These are phyloP conservation scores for Diogma glabrata DNA, from an alignment of 2,888 invertebrate species.

Conservation along the genomic window DNA sequence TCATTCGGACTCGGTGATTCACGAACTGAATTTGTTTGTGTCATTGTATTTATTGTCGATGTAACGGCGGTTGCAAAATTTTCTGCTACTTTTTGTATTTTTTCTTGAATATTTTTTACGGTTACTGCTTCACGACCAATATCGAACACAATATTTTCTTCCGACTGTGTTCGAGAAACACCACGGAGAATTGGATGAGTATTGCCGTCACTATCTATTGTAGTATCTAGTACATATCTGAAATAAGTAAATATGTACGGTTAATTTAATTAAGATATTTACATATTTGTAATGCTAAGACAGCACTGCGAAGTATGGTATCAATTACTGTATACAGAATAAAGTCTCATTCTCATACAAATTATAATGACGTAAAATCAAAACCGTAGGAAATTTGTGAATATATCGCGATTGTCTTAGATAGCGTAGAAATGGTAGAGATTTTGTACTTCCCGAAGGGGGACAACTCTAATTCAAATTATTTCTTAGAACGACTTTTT, in stretches of 20 bases:
- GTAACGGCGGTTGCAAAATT: conserved; percentile 48
- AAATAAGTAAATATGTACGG: neutral
- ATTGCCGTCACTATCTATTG: conserved; percentile 6
- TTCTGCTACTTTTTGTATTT: conserved; percentile 44
- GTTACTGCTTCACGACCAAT: conserved; percentile 31
- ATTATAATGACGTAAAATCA: too few relatives aligned
- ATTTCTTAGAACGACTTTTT: too few relatives aligned
- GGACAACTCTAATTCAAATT: too few relatives aligned
- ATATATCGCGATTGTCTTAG: too few relatives aligned
- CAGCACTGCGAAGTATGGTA: too few relatives aligned
- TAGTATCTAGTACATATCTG: conserved; percentile 13
- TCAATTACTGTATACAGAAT: too few relatives aligned
- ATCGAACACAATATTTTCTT: conserved; percentile 33
- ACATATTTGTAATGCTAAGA: too few relatives aligned
- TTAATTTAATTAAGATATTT: neutral
- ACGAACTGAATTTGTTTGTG: conserved; percentile 36
- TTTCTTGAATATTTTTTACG: conserved; percentile 32
- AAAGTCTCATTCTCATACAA: too few relatives aligned
- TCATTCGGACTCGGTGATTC: conserved; percentile 28
- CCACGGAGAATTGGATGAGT: conserved; percentile 9
- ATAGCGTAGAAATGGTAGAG: too few relatives aligned
- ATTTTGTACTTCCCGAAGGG: too few relatives aligned
- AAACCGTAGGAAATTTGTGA: neutral
- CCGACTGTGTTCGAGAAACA: conserved; percentile 21
- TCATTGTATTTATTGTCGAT: conserved; percentile 44